Evolutionary conservation across 2,888 invertebrate species (phyloP).

Genomic region (Priapulus caudatus): DNA sequence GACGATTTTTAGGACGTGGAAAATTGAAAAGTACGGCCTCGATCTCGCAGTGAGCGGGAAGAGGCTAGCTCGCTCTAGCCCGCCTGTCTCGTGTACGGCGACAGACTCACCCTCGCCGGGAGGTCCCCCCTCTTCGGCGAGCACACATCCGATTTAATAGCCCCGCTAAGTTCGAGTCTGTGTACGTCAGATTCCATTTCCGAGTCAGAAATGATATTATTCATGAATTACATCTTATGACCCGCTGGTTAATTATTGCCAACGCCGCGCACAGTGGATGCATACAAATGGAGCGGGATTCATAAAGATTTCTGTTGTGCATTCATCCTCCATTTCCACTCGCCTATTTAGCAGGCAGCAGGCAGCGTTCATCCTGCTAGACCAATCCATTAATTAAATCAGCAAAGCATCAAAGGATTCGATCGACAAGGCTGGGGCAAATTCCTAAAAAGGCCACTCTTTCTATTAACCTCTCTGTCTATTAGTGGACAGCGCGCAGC

Average conservation of each 20-base stretch:
- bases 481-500: not conserved
- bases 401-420: slow-evolving; percentile 1
- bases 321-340: not conserved
- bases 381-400: slow-evolving; percentile 3
- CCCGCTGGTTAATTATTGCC: not conserved
- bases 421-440: not conserved
- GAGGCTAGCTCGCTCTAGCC: too few relatives aligned
- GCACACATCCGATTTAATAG: too few relatives aligned
- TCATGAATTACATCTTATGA: slow-evolving; percentile 3
- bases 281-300: slow-evolving; percentile 3
- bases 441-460: slow-evolving; percentile 1
- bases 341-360: slow-evolving; percentile 1
- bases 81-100: too few relatives aligned
- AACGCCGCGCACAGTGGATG: not conserved
- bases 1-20: too few relatives aligned
- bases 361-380: not conserved
- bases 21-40: too few relatives aligned
- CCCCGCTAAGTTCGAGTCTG: too few relatives aligned
- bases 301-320: not conserved
- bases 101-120: too few relatives aligned
- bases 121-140: too few relatives aligned
- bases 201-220: not conserved
- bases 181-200: slow-evolving; percentile 3
- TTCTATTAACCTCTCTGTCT: slow-evolving; percentile 1
- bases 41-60: too few relatives aligned